Conservation (phyloP, 2,113 vertebrate species). For the Ursus arctos region DNA sequence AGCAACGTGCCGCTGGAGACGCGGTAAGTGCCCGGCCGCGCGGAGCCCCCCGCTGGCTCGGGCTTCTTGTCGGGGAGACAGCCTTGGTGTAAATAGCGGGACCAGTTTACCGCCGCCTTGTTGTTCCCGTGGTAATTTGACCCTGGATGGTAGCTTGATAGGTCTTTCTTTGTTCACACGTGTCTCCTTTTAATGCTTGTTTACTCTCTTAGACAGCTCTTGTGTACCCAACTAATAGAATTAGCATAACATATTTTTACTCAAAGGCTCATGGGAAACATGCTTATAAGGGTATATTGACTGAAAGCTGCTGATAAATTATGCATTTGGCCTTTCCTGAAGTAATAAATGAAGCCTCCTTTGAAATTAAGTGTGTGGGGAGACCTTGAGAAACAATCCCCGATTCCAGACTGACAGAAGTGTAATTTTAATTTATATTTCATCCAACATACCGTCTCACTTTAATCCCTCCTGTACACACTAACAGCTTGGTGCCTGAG, state of each 20-base stretch:
- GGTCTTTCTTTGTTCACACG: constrained; percentile 65
- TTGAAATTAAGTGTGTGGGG: constrained; percentile 87
- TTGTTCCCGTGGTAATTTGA: constrained; percentile 15
- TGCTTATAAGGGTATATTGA: constrained; percentile 82
- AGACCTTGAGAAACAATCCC: constrained; percentile 87
- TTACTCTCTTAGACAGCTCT: constrained; percentile 69
- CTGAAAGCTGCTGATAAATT: constrained; percentile 86
- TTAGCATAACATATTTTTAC: constrained; percentile 82
- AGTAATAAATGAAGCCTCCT: constrained; percentile 87
- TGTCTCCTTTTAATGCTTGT: constrained; percentile 74
- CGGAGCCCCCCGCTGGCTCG: rapidly evolving
- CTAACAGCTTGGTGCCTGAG: constrained; percentile 87
- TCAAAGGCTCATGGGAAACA: constrained; percentile 76
- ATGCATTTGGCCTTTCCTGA: constrained; percentile 84
- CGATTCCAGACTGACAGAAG: constrained; percentile 86
- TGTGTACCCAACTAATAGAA: constrained; percentile 75
- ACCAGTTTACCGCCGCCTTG: neutral
- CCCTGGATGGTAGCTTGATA: neutral
- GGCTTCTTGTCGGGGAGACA: neutral
- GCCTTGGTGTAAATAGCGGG: neutral
- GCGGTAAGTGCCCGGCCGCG: constrained; percentile 87
- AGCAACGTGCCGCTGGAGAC: constrained; percentile 99
- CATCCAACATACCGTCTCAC: constrained; percentile 82
- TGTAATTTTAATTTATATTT: constrained; percentile 90
- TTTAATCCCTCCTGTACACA: constrained; percentile 87